Percentiles rank a stretch among this genome's conserved stretches.
Evolutionary conservation across 2,888 invertebrate genomes (phyloP).

Genomic region (Lasioglossum leucozonium): DNA sequence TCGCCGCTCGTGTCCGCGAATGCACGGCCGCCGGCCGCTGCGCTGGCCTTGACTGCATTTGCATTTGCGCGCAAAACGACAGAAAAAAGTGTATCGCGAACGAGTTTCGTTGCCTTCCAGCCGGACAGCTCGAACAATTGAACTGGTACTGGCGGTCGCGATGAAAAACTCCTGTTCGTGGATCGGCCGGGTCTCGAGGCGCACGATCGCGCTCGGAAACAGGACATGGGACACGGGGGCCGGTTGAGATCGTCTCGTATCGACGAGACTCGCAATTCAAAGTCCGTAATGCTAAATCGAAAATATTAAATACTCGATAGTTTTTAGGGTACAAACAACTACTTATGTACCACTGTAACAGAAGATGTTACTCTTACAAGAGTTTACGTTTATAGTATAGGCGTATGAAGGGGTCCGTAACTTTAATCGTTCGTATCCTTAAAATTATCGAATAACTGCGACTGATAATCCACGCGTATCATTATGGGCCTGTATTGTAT

Average conservation of each 20-base stretch:
- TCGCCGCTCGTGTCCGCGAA: slow-evolving; percentile 27
- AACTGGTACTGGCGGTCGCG: slow-evolving; percentile 17
- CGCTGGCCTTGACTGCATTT: slow-evolving; percentile 55
- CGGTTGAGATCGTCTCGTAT: slow-evolving; percentile 24
- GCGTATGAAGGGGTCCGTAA: no score
- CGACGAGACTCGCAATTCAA: slow-evolving; percentile 1
- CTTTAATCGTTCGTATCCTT: no score
- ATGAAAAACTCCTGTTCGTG: slow-evolving; percentile 3
- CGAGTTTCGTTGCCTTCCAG: slow-evolving; percentile 13
- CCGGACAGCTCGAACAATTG: slow-evolving; percentile 27
- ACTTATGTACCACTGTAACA: not conserved
- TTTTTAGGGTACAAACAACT: not conserved
- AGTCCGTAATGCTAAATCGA: not conserved
- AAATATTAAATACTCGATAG: not conserved
- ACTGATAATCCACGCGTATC: not conserved
- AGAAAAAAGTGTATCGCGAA: slow-evolving; percentile 28
- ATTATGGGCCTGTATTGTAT: not conserved
- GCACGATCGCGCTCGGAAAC: slow-evolving; percentile 5
- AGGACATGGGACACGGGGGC: not conserved
- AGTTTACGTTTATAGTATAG: no score
- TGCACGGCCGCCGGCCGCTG: slow-evolving; percentile 8
- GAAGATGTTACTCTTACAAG: no score
- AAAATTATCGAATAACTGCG: not conserved
- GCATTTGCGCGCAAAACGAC: slow-evolving; percentile 47
- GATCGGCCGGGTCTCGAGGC: slow-evolving; percentile 9